Evolutionary conservation across 2,888 invertebrate genomes (phyloP), one percentile per base, ranked within the genome.

Genomic region (Hipparchia semele): DNA sequence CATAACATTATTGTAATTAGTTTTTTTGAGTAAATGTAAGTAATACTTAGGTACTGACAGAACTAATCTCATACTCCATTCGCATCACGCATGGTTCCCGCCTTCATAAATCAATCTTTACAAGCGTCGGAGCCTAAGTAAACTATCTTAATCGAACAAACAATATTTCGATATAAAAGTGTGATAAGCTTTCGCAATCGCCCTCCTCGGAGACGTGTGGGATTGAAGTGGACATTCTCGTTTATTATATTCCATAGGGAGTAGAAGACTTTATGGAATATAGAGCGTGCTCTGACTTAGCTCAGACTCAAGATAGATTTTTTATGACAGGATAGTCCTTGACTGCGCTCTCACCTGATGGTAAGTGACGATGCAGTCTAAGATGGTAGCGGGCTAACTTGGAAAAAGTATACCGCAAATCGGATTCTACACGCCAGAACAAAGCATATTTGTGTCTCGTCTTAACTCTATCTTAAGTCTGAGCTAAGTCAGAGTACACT

Each of bases 71-170:
- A 10, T 49, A 53, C 65, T 49, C 39, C 9, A 69, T 61, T 69
- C 69, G 60, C 39, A n/a, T 79, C 79, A 78, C 79, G 74, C 78
- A 76, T 73, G 75, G 33, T 75, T 77, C 77, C 76, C 79, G 78
- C 80, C 78, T 80, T 81, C 88, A 84, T 89, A 88, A 89, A 91
- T 90, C 90, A 87, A 89, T 88, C 84, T 74, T 85, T 75, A 78
- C 80, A 79, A 80, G 78, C 78, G 74, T 76, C 78, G 33, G 76
- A 80, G 77, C 90, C 90, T 89, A 88, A 89, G 84, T 86, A 91
- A 91, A 91, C 90, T 82, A 79, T 81, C 86, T 82, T 86, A 83
- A 84, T 82, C 81, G 86, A 83, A 79, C 86, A 90, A 90, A 91
- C 90, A 90, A 79, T 79, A 77, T 77, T 78, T 79, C 78, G 81